phyloP scores from a whole-genome alignment of 2,888 invertebrate genomes.

The Steinernema carpocapsae region DNA sequence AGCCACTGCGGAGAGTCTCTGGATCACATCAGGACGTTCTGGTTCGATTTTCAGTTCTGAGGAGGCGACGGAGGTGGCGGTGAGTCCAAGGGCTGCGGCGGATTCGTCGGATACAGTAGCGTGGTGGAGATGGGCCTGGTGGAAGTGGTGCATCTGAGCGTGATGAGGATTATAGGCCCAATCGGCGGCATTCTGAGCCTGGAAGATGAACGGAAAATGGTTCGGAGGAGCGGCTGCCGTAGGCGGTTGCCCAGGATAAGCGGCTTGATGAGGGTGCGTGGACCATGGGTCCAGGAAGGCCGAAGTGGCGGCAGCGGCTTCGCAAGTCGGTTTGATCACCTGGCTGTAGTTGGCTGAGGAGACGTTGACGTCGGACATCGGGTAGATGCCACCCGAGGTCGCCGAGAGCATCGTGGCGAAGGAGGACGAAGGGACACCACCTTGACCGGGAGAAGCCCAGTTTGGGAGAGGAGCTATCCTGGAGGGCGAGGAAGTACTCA shows the following conservation, averaged over 20 bases:
- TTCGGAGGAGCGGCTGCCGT: not conserved
- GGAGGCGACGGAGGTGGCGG: slow-evolving; percentile 35
- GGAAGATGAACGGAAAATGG: slow-evolving; percentile 36
- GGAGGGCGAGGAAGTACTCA: not conserved
- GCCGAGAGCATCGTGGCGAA: slow-evolving; percentile 1
- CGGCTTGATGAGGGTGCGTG: slow-evolving; percentile 36
- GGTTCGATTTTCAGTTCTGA: slow-evolving; percentile 41
- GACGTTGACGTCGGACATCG: slow-evolving; percentile 18
- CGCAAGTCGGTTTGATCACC: slow-evolving; percentile 61
- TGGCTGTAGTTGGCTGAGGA: slow-evolving; percentile 37
- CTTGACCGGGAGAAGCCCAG: no score
- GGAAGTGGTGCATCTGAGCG: slow-evolving; percentile 22
- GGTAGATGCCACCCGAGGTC: slow-evolving; percentile 18
- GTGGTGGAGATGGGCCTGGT: slow-evolving; percentile 14
- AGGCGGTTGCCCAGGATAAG: slow-evolving; percentile 39
- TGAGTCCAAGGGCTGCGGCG: slow-evolving; percentile 22
- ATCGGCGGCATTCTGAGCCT: not conserved
- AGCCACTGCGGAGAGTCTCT: slow-evolving; percentile 36
- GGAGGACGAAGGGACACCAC: not conserved
- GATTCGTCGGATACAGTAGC: slow-evolving; percentile 19
- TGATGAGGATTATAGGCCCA: slow-evolving; percentile 30
- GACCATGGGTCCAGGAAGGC: slow-evolving; percentile 21
- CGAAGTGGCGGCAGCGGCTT: slow-evolving; percentile 42
- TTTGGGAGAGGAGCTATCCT: not conserved
- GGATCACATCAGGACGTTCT: slow-evolving; percentile 46